Evolutionary conservation across 2,888 invertebrate species (phyloP), one percentile per base, ranked within the genome.

Genomic region (Cremastobaeus sp.): DNA sequence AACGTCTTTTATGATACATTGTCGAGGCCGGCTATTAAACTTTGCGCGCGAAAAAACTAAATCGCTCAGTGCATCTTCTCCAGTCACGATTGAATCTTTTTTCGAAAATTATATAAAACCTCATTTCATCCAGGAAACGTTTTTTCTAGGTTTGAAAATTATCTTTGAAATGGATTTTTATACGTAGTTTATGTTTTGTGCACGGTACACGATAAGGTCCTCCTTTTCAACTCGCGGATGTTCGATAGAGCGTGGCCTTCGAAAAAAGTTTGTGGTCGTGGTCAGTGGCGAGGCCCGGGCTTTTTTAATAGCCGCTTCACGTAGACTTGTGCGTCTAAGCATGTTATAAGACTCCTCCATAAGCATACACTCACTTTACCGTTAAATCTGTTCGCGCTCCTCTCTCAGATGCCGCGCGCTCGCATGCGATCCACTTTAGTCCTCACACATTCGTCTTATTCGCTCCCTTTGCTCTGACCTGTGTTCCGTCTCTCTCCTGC

Each of bases 311-410:
- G 52, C 52, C 18, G 28, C 17, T 47, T 14, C 45, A 2, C 25
- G 48, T 50, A 52, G 60, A 66, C 34, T 2, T 11, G 28, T 62
- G 47, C 64, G 34, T 11, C 73, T 68, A 57, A 73, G 50, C 70
- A 64, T 65, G 73, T 72, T 65, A 35, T 30, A 45, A 52, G 64
- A 76, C 74, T 77, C 73, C 71, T 77, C 81, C 82, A 81, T 84
- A 85, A 85, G 83, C 81, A 83, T 84, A 83, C 81, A 81, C 77
- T 76, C 77, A 74, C 77, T 84, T 83, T 85, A 85, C 85, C 85
- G 85, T 85, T 85, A 85, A 83, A 73, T 76, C 78, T 79, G 79
- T 81, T 79, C 50, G 72, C 76, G 45, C 72, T 76, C 70, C n/a
- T n/a, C 65, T 64, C 52, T 65, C 57, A 74, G 77, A 52, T 76